A percentile compares a stretch with the other conserved stretches of the same genome.
Conservation (phyloP, 2,888 invertebrate species). For the Calephelis perditalis region DNA sequence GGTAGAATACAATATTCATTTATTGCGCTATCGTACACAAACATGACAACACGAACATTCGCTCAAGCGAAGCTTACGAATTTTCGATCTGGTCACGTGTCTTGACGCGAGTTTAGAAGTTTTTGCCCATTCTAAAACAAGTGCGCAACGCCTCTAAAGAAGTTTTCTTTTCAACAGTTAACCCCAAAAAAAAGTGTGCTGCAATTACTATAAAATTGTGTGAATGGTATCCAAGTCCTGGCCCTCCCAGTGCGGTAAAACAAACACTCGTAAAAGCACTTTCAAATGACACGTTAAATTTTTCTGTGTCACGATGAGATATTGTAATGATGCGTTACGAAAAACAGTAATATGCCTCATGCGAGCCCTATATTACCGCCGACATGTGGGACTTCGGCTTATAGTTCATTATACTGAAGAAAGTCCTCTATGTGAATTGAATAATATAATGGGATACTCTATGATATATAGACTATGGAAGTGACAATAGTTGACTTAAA, state of each 20-base stretch:
- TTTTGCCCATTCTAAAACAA: too few relatives aligned
- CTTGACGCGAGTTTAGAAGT: too few relatives aligned
- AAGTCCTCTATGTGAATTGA: slow-evolving; percentile 66
- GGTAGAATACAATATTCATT: too few relatives aligned
- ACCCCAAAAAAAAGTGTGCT: too few relatives aligned
- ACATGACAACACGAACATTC: too few relatives aligned
- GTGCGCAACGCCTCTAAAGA: too few relatives aligned
- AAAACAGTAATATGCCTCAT: slow-evolving; percentile 68
- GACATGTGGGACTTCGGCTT: slow-evolving; percentile 64
- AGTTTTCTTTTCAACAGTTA: too few relatives aligned
- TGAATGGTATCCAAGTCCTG: not conserved
- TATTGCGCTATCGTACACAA: too few relatives aligned
- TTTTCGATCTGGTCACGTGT: too few relatives aligned
- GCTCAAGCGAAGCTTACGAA: too few relatives aligned
- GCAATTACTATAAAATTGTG: not conserved
- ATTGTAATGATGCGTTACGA: slow-evolving; percentile 75
- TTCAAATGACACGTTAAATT: slow-evolving; percentile 75
- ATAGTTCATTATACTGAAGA: slow-evolving; percentile 60
- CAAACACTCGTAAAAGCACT: slow-evolving; percentile 69
- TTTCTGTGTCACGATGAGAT: slow-evolving; percentile 75
- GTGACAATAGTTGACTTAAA: slow-evolving; percentile 35
- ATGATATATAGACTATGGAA: slow-evolving; percentile 35
- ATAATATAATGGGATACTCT: slow-evolving; percentile 63
- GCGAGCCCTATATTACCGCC: slow-evolving; percentile 63
- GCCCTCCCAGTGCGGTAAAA: slow-evolving; percentile 67